Evolutionary conservation across 2,888 invertebrate species (phyloP), one percentile per base, ranked within the genome.

Genomic region (Tridacna gigas): DNA sequence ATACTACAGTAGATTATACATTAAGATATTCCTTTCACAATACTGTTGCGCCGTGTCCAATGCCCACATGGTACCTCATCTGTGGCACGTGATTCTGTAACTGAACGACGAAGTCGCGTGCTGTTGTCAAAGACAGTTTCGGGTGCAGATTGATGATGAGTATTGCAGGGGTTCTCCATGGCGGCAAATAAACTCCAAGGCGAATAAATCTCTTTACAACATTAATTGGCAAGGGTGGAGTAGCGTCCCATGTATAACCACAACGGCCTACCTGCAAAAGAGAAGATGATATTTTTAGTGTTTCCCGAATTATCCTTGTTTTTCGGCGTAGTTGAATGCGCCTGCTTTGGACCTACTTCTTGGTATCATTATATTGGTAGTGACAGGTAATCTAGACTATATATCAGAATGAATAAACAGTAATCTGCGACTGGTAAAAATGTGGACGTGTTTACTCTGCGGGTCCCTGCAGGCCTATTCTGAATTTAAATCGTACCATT

Each of bases 91-190:
- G 91, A 47, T 90, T 88, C 74, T 93, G 93, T 25, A 93, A 77
- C 79, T 91, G 90, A n/a, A 91, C 83, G 15, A 93, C 91, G 82
- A 93, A 92, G 83, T 93, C 93, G 48, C 92, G 86, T 69, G 93
- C 93, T n/a, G 88, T 82, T 2, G 92, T 91, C 1, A 93, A 84
- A 11, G 93, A 90, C 90, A 92, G 90, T 63, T 92, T 91, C 0
- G 92, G 92, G 73, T 93, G 91, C 18, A 93, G 86, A 79, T 93
- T 91, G 37, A 93, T 89, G 25, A 91, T 81, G 48, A 93, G 82
- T 25, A 89, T 80, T 51, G 91, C 86, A 66, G 90, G 88, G 15
- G 90, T 89, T 37, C 89, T 88, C 92, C 92, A 93, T 0, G 93
- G 93, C 0, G 93, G 93, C 82, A 93, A 83, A 37, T 90, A 89